Evolutionary conservation across 2,888 invertebrate genomes (phyloP), one percentile per base, ranked within the genome.

Genomic region (Rhaphigaster nebulosa): DNA sequence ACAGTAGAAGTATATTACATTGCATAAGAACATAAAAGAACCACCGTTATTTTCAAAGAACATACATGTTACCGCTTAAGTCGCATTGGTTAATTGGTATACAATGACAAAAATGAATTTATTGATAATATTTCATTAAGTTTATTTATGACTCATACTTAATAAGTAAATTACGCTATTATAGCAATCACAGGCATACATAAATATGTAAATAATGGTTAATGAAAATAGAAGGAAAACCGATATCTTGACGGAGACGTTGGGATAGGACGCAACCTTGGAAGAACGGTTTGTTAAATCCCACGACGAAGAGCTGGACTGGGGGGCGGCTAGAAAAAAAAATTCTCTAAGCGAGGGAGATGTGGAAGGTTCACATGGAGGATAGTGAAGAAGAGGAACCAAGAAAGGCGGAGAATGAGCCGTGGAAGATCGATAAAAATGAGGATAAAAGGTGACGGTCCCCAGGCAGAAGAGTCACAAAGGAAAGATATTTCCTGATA

Each of bases 401-500:
- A 76, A 88, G 88, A 89, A 76, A 52, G 50, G 52, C 45, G n/a
- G 89, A 70, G 60, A 89, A 89, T 89, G 70, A 89, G 70, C 45
- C 89, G 89, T 89, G 89, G 70, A 89, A 6, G 89, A 89, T 89
- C 89, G 89, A 60, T 60, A 70, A 89, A 76, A 76, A 45, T 89
- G 65, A 65, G 34, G n/a, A 88, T 60, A 60, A 87, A 54, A 56
- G 87, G 23, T 34, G 87, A 56, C 87, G n/a, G 70, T 76, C 70
- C 70, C 34, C 18, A 38, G 70, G 1, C 34, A 76, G 20, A 1
- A 6, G 8, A 38, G 38, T 13, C 45, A 84, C 84, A 88, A 88
- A 60, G 56, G 87, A 60, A 65, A 60, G 45, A 41, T 54, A 20
- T 23, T 54, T 56, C n/a, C n/a, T 15, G 0, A 38, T 38, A 3